phyloP scores from a whole-genome alignment of 2,113 vertebrate genomes.

The Bostrychus sinensis region DNA sequence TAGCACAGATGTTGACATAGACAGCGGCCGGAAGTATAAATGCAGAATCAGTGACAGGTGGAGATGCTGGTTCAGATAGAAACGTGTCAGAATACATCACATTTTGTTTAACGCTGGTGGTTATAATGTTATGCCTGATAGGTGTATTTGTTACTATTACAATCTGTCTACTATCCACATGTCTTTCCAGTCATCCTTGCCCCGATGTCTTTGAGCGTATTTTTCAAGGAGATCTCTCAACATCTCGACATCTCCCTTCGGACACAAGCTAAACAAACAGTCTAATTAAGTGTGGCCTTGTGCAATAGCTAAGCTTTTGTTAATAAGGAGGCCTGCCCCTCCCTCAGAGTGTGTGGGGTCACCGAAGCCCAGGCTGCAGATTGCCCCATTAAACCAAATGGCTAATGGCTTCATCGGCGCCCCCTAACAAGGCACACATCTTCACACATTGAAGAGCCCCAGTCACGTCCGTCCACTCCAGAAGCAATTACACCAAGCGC shows the following conservation, averaged over 20 bases:
- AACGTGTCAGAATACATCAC: no score
- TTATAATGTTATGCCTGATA: conserved; percentile 31
- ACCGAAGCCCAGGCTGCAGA: conserved; percentile 49
- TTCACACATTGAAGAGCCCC: conserved; percentile 28
- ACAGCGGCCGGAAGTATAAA: no score
- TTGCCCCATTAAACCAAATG: conserved; percentile 67
- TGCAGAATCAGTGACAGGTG: no score
- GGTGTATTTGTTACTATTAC: not conserved
- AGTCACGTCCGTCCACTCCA: conserved; percentile 50
- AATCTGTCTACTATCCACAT: conserved; percentile 21
- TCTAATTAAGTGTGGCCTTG: conserved; percentile 69
- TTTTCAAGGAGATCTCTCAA: conserved; percentile 61
- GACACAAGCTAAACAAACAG: conserved; percentile 67
- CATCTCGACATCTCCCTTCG: conserved; percentile 49
- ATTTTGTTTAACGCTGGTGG: no score
- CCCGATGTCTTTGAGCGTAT: conserved; percentile 64
- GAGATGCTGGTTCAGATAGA: no score
- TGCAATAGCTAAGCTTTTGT: conserved; percentile 57
- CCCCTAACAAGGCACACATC: conserved; percentile 57
- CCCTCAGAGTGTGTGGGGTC: conserved; percentile 48
- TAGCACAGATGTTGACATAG: no score
- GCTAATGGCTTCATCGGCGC: conserved; percentile 54
- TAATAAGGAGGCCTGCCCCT: conserved; percentile 61
- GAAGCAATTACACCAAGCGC: conserved; percentile 64
- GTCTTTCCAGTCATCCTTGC: conserved; percentile 45